Base-by-base conservation (phyloP, 2,113 vertebrate genomes). In the Pelodiscus sinensis region DNA sequence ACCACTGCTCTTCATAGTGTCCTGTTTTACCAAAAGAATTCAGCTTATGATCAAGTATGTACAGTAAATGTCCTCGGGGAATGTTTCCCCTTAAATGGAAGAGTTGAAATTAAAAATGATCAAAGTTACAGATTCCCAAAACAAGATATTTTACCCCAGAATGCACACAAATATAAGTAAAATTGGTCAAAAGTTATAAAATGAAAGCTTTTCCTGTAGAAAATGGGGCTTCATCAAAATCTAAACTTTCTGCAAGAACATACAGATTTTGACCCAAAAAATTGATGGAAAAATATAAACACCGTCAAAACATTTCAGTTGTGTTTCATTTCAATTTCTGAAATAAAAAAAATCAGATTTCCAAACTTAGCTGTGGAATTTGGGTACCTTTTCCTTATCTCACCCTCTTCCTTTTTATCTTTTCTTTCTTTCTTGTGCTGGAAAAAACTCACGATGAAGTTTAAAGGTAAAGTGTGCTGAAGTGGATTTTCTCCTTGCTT, bases 51-150 rank as follows among this genome's bases (percentile, higher is more conserved):
- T 44, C 44, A 44, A 44, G 4, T 44, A 44, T 44, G 44, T 44
- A 44, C 44, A 58, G 31, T 60, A 78, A 85, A 82, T 0, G 1
- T 4, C 24, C 35, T 54, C 87, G 68, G 84, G 27, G 29, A 79
- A 38, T 0, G 0, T 3, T 25, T 5, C 19, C 18, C 22, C n/a
- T 14, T 4, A n/a, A 83, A 84, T 22, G 15, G 25, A 54, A 85
- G 81, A 11, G 29, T 56, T 24, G 71, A 29, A 81, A 31, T 9
- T 83, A 35, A 29, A 73, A 81, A 58, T 50, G 27, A 65, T n/a
- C 14, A 65, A 65, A 75, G 27, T 21, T 84, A 18, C 51, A 55
- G 24, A 60, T 60, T 60, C 13, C 5, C 21, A 68, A n/a, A 68
- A 3, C 50, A 68, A 86, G 60, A 6, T 0, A 1, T 16, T 81